Percentiles rank a stretch among this genome's conserved stretches.
Evolutionary conservation across 2,797 vertebrate genomes (phyloP).

Genomic region (Hylomyscus alleni): DNA sequence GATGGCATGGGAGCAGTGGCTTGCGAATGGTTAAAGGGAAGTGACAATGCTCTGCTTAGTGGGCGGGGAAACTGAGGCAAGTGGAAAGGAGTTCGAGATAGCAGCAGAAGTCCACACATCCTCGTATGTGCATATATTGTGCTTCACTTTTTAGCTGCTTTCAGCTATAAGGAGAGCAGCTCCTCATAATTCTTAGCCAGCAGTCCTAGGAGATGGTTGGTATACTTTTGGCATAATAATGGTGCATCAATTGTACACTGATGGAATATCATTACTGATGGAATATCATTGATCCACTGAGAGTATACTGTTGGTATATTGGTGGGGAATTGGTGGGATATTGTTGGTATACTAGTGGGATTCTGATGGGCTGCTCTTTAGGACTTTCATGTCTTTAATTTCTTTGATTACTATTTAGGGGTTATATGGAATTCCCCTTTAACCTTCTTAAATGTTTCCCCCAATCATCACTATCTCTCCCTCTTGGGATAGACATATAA

Average conservation of each 20-base stretch:
- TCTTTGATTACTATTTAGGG: background rate
- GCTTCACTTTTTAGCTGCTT: background rate
- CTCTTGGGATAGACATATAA: background rate
- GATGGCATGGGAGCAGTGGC: background rate
- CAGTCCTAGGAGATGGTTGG: no score
- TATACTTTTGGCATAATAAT: background rate
- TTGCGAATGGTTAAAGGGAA: background rate
- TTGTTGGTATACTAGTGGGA: background rate
- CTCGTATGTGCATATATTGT: background rate
- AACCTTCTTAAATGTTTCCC: background rate
- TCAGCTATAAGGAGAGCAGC: background rate
- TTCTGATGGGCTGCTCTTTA: background rate
- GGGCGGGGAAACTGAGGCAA: constrained; percentile 11
- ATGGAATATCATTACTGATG: background rate
- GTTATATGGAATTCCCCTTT: background rate
- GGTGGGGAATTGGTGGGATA: background rate
- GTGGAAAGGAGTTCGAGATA: no score
- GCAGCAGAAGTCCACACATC: background rate
- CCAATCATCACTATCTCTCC: background rate
- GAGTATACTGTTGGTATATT: background rate
- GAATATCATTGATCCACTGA: background rate
- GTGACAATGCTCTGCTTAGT: background rate
- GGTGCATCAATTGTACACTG: no score
- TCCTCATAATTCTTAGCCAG: background rate
- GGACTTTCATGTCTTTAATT: background rate